These are phyloP conservation scores for Oxystoma pomonae DNA, from an alignment of 2,888 invertebrate species.

Conservation along the genomic window DNA sequence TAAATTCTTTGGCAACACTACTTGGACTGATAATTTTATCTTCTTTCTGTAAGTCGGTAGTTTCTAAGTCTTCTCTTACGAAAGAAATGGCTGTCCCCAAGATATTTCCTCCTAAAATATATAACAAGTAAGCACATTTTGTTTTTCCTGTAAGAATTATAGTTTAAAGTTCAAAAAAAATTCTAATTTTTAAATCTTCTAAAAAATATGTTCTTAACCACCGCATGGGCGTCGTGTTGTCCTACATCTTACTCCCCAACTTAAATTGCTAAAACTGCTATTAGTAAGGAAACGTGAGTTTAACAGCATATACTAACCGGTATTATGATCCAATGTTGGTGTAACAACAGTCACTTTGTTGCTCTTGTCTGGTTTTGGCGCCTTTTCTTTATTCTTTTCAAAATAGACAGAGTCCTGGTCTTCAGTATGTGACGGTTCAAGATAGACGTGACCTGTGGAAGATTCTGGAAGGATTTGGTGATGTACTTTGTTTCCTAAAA, in stretches of 20 bases:
- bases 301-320: not conserved
- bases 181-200: too few species aligned
- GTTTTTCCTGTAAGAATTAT: too few species aligned
- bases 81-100: conserved; percentile 20
- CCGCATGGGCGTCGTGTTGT: too few species aligned
- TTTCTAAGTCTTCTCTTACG: conserved; percentile 8
- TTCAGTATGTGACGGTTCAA: conserved; percentile 20
- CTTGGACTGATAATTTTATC: conserved; percentile 10
- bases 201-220: too few species aligned
- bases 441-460: too few species aligned
- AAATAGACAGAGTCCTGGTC: conserved; percentile 38
- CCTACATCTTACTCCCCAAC: too few species aligned
- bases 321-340: conserved; percentile 22
- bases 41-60: not conserved
- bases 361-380: conserved; percentile 22
- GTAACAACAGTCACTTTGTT: conserved; percentile 28
- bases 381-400: conserved; percentile 45
- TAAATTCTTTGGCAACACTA: conserved; percentile 1
- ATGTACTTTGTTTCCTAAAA: too few species aligned
- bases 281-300: too few species aligned
- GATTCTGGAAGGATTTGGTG: too few species aligned
- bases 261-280: too few species aligned
- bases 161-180: too few species aligned
- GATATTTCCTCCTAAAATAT: conserved; percentile 7
- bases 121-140: too few species aligned